Base-by-base conservation (phyloP, 2,797 vertebrate genomes). In the Diplodus sargus region DNA sequence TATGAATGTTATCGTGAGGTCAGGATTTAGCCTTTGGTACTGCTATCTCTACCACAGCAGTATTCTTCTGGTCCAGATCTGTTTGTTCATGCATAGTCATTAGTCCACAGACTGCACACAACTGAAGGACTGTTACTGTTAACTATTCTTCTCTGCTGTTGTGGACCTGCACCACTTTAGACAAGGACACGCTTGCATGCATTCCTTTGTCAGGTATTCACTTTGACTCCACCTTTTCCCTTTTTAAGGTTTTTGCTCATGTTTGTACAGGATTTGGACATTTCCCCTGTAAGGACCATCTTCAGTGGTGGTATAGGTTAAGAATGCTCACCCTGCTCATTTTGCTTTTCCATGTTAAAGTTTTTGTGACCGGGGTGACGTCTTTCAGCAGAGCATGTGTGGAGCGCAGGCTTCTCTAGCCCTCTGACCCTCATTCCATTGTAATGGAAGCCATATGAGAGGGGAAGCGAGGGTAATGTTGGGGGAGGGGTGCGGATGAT, bases 401-500 rank as follows among this genome's bases (percentile, higher is more conserved):
- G 79, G 76, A 85, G 81, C 23, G n/a, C 83, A 62, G 76, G 70
- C 75, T 82, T 69, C 62, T 84, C 56, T 45, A 45, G 75, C 87
- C 88, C 90, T 88, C 85, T 90, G 90, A 92, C 92, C 91, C 85
- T 90, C 91, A 90, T 93, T 92, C 89, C 85, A 42, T 85, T 85
- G 66, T 93, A 95, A 96, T 93, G 85, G 89, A 95, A 95, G 93
- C 94, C 95, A 96, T 94, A 94, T 93, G 92, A 90, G 86, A 77
- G 79, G 78, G 84, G 77, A 79, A 79, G 78, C 11, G 6, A 45
- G 82, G 84, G 72, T 68, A 51, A 52, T 43, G 61, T 54, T 30
- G 67, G 66, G 76, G 82, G 78, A 70, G 60, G 84, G 81, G 70
- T 28, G 63, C 75, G 39, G 56, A 66, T 68, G 57, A 71, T 53